A percentile compares a stretch with the other conserved stretches of the same genome.
phyloP scores from a whole-genome alignment of 2,888 invertebrate species.

The Tethea ocularis region DNA sequence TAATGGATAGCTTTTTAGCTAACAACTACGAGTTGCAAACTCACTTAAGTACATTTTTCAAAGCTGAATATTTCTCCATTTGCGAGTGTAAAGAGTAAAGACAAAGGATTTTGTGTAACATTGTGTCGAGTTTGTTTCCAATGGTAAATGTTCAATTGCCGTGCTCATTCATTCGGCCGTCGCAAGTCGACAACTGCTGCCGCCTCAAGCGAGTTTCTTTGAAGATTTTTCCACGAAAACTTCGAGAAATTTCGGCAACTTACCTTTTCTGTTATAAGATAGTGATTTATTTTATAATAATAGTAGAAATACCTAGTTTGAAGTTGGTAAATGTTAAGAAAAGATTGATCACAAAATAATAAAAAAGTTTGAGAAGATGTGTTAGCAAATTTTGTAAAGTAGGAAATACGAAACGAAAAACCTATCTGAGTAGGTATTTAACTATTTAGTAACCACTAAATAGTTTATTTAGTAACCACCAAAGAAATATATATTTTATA shows the following conservation, averaged over 20 bases:
- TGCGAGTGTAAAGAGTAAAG: background rate
- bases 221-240: constrained; percentile 46
- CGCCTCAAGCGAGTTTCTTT: constrained; percentile 37
- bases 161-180: constrained; percentile 51
- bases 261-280: background rate
- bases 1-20: constrained; percentile 30
- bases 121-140: constrained; percentile 19
- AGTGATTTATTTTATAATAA: background rate
- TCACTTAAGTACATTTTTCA: no score
- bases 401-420: no score
- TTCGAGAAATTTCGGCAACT: constrained; percentile 38
- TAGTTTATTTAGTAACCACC: no score
- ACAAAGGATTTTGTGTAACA: constrained; percentile 8
- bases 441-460: no score
- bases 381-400: no score
- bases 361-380: no score
- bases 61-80: background rate
- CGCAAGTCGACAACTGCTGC: constrained; percentile 44
- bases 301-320: no score
- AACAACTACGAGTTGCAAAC: background rate
- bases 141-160: constrained; percentile 16
- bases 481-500: no score
- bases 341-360: no score
- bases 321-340: no score
- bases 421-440: no score